A percentile compares a stretch with the other conserved stretches of the same genome.
Conservation (phyloP, 1,140 invertebrate species). For the Pachyrhynchus sulphureomaculatus region DNA sequence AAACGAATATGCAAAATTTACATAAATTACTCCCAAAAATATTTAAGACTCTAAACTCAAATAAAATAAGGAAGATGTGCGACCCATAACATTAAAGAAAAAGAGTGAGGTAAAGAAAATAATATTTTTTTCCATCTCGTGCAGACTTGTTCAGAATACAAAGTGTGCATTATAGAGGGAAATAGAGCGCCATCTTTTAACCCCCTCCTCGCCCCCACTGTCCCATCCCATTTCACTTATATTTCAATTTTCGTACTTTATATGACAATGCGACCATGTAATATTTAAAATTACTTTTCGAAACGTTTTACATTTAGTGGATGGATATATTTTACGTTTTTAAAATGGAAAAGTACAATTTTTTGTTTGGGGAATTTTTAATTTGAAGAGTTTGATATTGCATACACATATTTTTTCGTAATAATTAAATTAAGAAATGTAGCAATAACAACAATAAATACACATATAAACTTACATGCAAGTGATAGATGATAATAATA, state of each 20-base stretch:
- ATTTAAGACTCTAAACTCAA: constrained; percentile 22
- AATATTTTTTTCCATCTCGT: constrained; percentile 50
- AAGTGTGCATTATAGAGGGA: constrained; percentile 48
- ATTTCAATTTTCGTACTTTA: constrained; percentile 49
- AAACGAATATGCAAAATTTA: background rate
- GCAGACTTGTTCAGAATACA: constrained; percentile 47
- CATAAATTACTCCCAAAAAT: constrained; percentile 11
- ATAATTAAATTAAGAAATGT: no score
- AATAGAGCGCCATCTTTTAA: constrained; percentile 43
- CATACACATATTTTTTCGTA: no score
- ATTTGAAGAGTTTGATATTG: background rate
- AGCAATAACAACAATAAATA: no score
- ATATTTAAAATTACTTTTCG: constrained; percentile 41
- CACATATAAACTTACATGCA: no score
- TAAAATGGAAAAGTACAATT: background rate
- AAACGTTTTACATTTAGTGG: constrained; percentile 30
- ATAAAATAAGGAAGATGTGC: constrained; percentile 27
- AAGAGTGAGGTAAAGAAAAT: constrained; percentile 48
- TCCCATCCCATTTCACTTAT: constrained; percentile 41
- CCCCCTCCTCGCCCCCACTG: constrained; percentile 23
- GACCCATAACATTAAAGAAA: constrained; percentile 39
- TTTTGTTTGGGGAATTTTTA: constrained; percentile 5
- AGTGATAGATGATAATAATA: no score
- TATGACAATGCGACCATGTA: constrained; percentile 39
- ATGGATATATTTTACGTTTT: background rate